A percentile compares a stretch with the other conserved stretches of the same genome.
Conservation (phyloP, 2,797 vertebrate genomes). For the Pachyuromys duprasi region DNA sequence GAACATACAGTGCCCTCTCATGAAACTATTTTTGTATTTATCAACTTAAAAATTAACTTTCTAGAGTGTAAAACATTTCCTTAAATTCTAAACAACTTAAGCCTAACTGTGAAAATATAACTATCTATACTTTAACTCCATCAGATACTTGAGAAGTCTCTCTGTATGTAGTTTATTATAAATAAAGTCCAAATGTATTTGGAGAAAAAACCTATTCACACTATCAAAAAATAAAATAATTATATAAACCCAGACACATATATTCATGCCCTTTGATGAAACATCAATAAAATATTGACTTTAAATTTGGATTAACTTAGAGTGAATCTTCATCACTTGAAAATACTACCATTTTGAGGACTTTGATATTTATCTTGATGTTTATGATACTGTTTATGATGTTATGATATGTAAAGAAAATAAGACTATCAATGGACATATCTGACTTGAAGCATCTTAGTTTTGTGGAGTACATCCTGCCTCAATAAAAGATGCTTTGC, state of each 20-base stretch:
- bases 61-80: too few species aligned
- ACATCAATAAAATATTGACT: slow-evolving; percentile 47
- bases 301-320: background rate
- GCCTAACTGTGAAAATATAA: too few species aligned
- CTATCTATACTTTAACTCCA: too few species aligned
- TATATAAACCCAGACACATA: background rate
- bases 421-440: background rate
- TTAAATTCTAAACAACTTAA: too few species aligned
- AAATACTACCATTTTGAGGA: background rate
- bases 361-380: background rate
- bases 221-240: slow-evolving; percentile 18
- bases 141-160: too few species aligned
- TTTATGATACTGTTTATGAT: background rate
- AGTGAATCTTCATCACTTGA: background rate
- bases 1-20: background rate
- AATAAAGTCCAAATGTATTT: too few species aligned
- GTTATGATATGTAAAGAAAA: background rate
- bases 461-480: background rate
- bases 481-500: background rate
- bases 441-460: background rate
- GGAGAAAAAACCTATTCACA: background rate
- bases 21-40: background rate
- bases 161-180: too few species aligned
- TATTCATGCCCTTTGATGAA: slow-evolving; percentile 7
- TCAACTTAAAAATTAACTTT: too few species aligned